phyloP scores from a whole-genome alignment of 2,888 invertebrate species.

The Panorpa germanica region DNA sequence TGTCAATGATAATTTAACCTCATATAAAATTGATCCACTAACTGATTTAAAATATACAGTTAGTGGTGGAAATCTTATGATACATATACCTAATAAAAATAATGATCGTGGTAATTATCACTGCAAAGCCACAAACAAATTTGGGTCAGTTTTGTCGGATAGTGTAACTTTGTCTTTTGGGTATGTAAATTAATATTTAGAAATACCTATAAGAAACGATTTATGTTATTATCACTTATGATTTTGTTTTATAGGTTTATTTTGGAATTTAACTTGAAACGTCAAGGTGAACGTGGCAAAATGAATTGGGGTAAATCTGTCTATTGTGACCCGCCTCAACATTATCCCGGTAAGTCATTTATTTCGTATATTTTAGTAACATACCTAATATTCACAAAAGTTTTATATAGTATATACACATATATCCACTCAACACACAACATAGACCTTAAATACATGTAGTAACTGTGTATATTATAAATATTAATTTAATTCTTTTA shows the following conservation, averaged over 20 bases:
- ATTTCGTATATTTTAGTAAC: background rate
- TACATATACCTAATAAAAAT: slow-evolving; percentile 64
- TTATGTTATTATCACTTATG: no score
- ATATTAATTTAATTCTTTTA: slow-evolving; percentile 15
- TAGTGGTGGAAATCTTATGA: slow-evolving; percentile 82
- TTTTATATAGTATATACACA: no score
- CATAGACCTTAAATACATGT: no score
- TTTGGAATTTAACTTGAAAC: slow-evolving; percentile 74
- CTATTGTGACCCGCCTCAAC: slow-evolving; percentile 82
- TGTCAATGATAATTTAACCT: slow-evolving; percentile 54
- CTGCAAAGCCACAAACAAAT: slow-evolving; percentile 78
- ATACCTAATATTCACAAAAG: no score
- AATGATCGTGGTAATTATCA: slow-evolving; percentile 77
- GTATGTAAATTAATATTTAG: no score
- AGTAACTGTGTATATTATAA: no score
- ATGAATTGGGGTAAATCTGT: slow-evolving; percentile 90
- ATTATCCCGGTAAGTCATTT: slow-evolving; percentile 57
- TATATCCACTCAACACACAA: no score
- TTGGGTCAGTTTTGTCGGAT: slow-evolving; percentile 75
- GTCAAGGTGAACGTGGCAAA: slow-evolving; percentile 66
- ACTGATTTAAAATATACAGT: slow-evolving; percentile 57
- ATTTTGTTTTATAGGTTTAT: slow-evolving; percentile 78
- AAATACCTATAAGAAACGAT: no score
- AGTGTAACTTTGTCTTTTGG: slow-evolving; percentile 79
- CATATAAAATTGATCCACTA: slow-evolving; percentile 59